These are phyloP conservation scores for Cerceris ruficornis DNA, from an alignment of 2,888 invertebrate species.

Conservation along the genomic window DNA sequence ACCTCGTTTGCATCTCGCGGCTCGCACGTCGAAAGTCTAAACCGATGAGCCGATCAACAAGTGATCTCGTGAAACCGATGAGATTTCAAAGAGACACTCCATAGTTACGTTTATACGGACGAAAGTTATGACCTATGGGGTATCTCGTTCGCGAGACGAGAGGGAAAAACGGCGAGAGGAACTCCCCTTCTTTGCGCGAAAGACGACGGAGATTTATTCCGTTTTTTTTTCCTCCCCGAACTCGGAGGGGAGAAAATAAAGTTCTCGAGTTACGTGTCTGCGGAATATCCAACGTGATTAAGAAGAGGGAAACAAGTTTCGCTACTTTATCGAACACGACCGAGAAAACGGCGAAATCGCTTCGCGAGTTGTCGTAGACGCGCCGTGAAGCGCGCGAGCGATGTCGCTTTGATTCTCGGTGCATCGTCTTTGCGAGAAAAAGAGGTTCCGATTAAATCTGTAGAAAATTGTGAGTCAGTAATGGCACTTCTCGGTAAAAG, in stretches of 20 bases:
- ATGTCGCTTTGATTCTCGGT: conserved; percentile 29
- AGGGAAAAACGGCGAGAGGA: conserved; percentile 21
- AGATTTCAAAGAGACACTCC: conserved; percentile 20
- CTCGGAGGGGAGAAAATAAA: conserved; percentile 30
- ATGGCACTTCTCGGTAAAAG: background rate
- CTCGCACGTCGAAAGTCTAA: background rate
- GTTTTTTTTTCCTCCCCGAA: conserved; percentile 6
- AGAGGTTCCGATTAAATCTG: background rate
- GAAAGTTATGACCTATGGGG: conserved; percentile 32
- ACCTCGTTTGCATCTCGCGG: background rate
- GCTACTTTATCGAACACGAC: conserved; percentile 21
- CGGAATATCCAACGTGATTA: conserved; percentile 43
- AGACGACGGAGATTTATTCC: conserved; percentile 34
- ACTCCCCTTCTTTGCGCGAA: conserved; percentile 8
- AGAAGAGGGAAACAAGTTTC: conserved; percentile 53
- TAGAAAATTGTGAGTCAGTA: background rate
- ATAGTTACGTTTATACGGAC: conserved; percentile 30
- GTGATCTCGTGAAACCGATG: conserved; percentile 20
- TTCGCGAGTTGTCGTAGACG: conserved; percentile 10
- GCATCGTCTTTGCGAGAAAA: conserved; percentile 21
- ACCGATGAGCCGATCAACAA: conserved; percentile 24
- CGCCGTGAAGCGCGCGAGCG: conserved; percentile 26
- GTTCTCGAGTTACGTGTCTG: conserved; percentile 35
- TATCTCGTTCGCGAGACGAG: conserved; percentile 28
- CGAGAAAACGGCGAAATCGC: conserved; percentile 21